phyloP scores from a whole-genome alignment of 1,140 invertebrate species.

The Caenorhabditis brenneri region DNA sequence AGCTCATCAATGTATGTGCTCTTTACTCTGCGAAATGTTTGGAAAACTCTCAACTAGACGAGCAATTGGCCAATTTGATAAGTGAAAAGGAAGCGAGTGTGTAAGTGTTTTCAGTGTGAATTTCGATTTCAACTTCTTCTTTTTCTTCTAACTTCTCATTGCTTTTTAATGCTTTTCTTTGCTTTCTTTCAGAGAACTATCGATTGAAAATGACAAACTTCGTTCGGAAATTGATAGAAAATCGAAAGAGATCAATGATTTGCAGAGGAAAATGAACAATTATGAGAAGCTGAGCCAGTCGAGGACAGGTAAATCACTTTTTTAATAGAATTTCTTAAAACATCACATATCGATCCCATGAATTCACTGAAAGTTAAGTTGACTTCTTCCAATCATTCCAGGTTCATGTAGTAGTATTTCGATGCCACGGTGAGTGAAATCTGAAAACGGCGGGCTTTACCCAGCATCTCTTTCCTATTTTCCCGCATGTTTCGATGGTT shows the following conservation, averaged over 20 bases:
- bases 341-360: no score
- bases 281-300: slow-evolving; percentile 35
- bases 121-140: background rate
- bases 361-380: no score
- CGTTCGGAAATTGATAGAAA: slow-evolving; percentile 26
- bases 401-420: slow-evolving; percentile 41
- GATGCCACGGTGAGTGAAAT: slow-evolving; percentile 29
- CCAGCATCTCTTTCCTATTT: background rate
- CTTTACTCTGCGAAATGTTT: slow-evolving; percentile 90
- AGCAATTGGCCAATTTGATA: slow-evolving; percentile 80
- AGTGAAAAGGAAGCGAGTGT: slow-evolving; percentile 52
- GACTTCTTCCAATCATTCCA: no score
- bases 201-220: slow-evolving; percentile 38
- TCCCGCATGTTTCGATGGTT: background rate
- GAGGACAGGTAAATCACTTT: background rate
- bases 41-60: slow-evolving; percentile 84
- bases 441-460: background rate
- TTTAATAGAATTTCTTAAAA: no score
- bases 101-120: background rate
- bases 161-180: slow-evolving; percentile 27
- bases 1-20: slow-evolving; percentile 85
- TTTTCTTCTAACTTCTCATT: background rate
- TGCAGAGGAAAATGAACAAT: slow-evolving; percentile 19
- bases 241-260: slow-evolving; percentile 8
- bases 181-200: slow-evolving; percentile 15